Percentiles rank a stretch among this genome's conserved stretches.
Conservation (phyloP, 2,797 vertebrate genomes). For the Galago senegalensis region DNA sequence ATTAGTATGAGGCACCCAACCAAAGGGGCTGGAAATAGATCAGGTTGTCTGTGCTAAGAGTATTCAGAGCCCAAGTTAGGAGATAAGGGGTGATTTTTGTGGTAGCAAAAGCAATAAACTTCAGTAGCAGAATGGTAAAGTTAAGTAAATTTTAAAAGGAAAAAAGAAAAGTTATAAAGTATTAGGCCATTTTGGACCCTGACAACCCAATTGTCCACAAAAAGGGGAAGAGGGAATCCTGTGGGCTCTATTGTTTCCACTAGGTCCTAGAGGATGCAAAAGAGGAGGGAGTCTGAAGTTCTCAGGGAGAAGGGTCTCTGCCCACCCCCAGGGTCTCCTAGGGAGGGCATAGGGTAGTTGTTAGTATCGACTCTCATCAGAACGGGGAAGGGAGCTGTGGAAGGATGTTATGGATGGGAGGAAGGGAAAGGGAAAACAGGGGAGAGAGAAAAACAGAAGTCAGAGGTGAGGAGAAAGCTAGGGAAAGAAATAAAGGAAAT, state of each 20-base stretch:
- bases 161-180: conserved; percentile 62
- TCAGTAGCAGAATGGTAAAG: no score
- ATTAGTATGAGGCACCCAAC: neutral
- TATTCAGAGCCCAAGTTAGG: conserved; percentile 11
- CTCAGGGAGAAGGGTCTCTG: neutral
- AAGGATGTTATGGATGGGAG: conserved; percentile 68
- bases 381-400: conserved; percentile 87
- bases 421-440: conserved; percentile 53
- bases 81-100: conserved; percentile 18
- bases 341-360: neutral
- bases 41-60: neutral
- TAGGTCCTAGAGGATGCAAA: conserved; percentile 2
- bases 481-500: conserved; percentile 61
- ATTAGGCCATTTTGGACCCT: conserved; percentile 44
- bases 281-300: neutral
- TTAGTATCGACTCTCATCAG: neutral
- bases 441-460: conserved; percentile 82
- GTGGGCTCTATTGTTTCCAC: conserved; percentile 25
- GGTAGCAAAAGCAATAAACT: conserved; percentile 60
- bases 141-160: no score
- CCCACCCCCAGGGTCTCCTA: neutral
- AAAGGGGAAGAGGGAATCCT: conserved; percentile 39
- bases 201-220: conserved; percentile 48
- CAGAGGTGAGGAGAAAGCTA: conserved; percentile 78
- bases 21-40: neutral